phyloP scores from a whole-genome alignment of 2,888 invertebrate species.

The Lottia scabra region DNA sequence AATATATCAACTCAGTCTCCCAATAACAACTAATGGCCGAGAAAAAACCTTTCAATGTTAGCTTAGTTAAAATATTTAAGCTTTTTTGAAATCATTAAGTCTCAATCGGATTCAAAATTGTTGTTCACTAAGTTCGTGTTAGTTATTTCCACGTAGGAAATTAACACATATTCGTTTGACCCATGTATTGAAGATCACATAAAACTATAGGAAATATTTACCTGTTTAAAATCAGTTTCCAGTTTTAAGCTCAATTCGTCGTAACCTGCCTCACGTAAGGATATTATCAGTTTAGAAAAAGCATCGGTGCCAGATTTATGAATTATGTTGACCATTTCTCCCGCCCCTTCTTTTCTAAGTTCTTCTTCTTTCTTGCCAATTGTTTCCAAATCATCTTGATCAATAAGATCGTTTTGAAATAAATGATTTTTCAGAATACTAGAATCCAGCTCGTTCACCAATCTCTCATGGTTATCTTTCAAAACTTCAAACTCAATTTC shows the following conservation, averaged over 20 bases:
- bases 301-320: neutral
- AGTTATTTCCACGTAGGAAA: too few species aligned
- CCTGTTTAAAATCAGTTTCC: too few species aligned
- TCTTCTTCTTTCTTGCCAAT: neutral
- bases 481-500: neutral
- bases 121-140: too few species aligned
- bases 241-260: neutral
- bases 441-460: neutral
- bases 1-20: too few species aligned
- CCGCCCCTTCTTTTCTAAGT: neutral
- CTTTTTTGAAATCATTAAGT: too few species aligned
- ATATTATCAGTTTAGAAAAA: neutral
- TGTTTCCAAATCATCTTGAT: neutral
- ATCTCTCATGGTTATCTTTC: neutral
- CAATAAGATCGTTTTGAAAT: neutral
- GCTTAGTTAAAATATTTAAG: too few species aligned
- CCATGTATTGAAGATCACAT: too few species aligned
- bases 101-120: too few species aligned
- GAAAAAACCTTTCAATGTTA: too few species aligned
- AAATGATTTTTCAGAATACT: neutral
- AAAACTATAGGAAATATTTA: too few species aligned
- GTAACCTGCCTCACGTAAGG: neutral
- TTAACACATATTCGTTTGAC: too few species aligned
- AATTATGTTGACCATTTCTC: neutral
- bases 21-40: too few species aligned